Percentiles rank a stretch among this genome's conserved stretches.
These are phyloP conservation scores for Mus spretus DNA, from an alignment of 2,797 vertebrate genomes.

Conservation along the genomic window DNA sequence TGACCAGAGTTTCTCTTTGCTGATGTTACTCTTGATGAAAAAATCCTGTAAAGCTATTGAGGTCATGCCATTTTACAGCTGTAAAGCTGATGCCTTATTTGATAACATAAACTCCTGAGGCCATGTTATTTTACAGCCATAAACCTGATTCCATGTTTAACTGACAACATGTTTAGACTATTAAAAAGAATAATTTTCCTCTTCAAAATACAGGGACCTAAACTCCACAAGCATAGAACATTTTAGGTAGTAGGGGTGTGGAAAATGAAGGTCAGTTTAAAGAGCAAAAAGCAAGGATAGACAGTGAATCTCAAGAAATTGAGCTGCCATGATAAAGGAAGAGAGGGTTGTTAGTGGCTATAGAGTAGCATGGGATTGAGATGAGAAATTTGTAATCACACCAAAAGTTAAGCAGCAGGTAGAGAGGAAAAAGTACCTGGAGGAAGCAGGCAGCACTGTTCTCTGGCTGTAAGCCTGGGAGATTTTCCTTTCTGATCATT, in stretches of 20 bases:
- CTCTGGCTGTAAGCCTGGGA: not conserved
- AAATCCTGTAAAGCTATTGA: not conserved
- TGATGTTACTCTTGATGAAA: constrained; percentile 1
- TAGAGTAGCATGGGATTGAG: not conserved
- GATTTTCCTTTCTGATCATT: not conserved
- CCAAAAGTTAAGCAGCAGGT: not conserved
- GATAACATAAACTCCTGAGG: not conserved
- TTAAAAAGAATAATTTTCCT: not conserved
- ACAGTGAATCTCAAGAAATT: constrained; percentile 23
- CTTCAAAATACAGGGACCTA: not conserved
- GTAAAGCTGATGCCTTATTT: constrained; percentile 13
- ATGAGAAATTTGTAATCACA: not conserved
- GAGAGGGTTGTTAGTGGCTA: not conserved
- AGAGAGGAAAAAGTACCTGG: not conserved
- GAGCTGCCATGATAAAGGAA: not conserved
- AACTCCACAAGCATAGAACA: not conserved
- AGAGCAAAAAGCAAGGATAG: not conserved
- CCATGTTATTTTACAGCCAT: not conserved
- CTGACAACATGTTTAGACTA: not conserved
- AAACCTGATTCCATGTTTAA: constrained; percentile 6
- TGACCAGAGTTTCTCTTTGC: not conserved
- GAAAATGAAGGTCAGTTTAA: not conserved
- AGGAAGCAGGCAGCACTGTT: not conserved
- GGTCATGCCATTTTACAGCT: not conserved
- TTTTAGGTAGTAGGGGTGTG: not conserved